Evolutionary conservation across 2,113 vertebrate species (phyloP), one percentile per base, ranked within the genome.

Genomic region (Zapus hudsonius): DNA sequence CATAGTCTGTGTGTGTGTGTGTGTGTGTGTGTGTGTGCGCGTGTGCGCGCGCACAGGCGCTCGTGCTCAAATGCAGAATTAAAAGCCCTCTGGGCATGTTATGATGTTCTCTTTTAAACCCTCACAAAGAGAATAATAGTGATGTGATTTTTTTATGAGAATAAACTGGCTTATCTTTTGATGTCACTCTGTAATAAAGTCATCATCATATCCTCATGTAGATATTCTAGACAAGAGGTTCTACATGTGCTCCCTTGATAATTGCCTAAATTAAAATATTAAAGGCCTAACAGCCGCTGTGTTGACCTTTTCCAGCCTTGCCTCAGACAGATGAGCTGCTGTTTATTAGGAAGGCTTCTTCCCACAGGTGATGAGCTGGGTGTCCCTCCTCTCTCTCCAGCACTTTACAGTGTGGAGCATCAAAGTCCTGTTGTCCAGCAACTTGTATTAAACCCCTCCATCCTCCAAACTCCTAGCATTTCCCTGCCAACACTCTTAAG

Each of bases 221-320:
- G 97, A 95, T 98, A 97, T 93, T 95, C 96, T 97, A 98, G 97
- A 98, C 98, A 98, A 98, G 97, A 98, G 97, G 98, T 98, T 98
- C 97, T 98, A 98, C 98, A 97, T 98, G 96, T 91, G 96, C 96
- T 98, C 98, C 97, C 98, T 97, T 98, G 98, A 97, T 98, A 98
- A 98, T 98, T 97, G 97, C 97, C 96, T 98, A 98, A 98, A 98
- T 98, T 98, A 98, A 98, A 98, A 98, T 98, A 98, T 98, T 98
- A 98, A 98, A 98, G 97, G 97, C 95, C 94, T 97, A 98, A 97
- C 98, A 98, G 98, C 97, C 97, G 92, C 96, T 97, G 96, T 0
- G 17, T 97, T 98, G 98, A 98, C 98, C 98, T 98, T 98, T 98
- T 97, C 81, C 96, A 98, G 97, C 96, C 97, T 98, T 97, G 91